Percentiles rank a stretch among this genome's conserved stretches.
These are phyloP conservation scores for Gallinago solitaria DNA, from an alignment of 2,797 vertebrate genomes.

Conservation along the genomic window DNA sequence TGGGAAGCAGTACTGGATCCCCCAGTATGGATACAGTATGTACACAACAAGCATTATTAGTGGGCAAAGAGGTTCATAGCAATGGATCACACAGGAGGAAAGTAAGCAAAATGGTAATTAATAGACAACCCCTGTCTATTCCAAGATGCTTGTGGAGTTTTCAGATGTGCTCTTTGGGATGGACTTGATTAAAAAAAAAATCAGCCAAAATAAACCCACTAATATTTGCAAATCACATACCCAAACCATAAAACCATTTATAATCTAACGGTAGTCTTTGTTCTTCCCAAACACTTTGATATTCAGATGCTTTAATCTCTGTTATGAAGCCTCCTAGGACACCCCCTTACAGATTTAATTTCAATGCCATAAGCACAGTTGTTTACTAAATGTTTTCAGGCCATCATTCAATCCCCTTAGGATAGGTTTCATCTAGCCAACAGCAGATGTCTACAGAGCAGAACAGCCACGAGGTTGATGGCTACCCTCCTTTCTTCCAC, in stretches of 20 bases:
- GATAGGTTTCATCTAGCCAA: not conserved
- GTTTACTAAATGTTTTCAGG: constrained; percentile 14
- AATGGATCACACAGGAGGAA: not conserved
- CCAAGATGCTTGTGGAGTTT: not conserved
- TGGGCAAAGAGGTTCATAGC: not conserved
- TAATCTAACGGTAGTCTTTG: constrained; percentile 22
- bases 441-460: not conserved
- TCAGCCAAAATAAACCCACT: not conserved
- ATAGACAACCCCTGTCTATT: not conserved
- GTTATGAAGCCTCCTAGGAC: constrained; percentile 22
- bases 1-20: not conserved
- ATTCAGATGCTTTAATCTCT: constrained; percentile 39
- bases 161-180: not conserved
- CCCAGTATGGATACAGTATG: not conserved
- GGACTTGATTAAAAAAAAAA: constrained; percentile 12
- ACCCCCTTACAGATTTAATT: constrained; percentile 1
- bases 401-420: not conserved
- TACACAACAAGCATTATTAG: not conserved
- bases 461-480: not conserved
- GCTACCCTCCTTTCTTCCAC: not conserved
- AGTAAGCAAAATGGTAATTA: not conserved
- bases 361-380: not conserved
- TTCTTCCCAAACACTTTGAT: constrained; percentile 41
- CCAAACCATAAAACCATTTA: constrained; percentile 7
- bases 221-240: not conserved